Evolutionary conservation across 2,888 invertebrate genomes (phyloP).

Genomic region (Xylota segnis): DNA sequence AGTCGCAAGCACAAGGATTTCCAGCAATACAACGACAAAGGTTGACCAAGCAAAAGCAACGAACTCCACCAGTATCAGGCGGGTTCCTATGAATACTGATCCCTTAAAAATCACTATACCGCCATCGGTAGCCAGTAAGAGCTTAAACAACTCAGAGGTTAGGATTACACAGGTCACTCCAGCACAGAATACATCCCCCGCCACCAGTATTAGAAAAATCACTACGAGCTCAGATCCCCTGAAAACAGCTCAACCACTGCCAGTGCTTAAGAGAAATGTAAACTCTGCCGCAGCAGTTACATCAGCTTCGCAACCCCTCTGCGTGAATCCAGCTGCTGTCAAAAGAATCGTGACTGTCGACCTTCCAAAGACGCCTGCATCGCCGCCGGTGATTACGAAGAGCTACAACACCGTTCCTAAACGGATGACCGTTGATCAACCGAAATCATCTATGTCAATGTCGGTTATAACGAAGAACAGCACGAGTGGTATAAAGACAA

Average conservation of each 20-base stretch:
- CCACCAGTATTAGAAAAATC: slow-evolving; percentile 30
- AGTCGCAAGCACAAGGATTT: slow-evolving; percentile 3
- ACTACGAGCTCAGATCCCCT: background rate
- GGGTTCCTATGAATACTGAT: slow-evolving; percentile 21
- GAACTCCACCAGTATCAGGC: slow-evolving; percentile 39
- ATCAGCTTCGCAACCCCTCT: slow-evolving; percentile 14
- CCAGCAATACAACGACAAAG: background rate
- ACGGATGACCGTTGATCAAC: background rate
- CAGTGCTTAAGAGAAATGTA: slow-evolving; percentile 31
- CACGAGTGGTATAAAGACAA: background rate
- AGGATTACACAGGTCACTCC: slow-evolving; percentile 39
- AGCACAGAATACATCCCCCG: slow-evolving; percentile 16
- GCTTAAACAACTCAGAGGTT: slow-evolving; percentile 33
- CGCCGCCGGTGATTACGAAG: slow-evolving; percentile 55
- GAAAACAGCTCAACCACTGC: slow-evolving; percentile 31
- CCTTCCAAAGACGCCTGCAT: slow-evolving; percentile 46
- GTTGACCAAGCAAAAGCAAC: slow-evolving; percentile 16
- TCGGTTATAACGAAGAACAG: slow-evolving; percentile 56
- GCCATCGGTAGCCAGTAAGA: slow-evolving; percentile 7
- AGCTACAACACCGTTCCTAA: slow-evolving; percentile 9
- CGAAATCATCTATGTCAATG: slow-evolving; percentile 48
- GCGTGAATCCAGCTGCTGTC: slow-evolving; percentile 27
- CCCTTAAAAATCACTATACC: slow-evolving; percentile 22
- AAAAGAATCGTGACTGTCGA: slow-evolving; percentile 59
- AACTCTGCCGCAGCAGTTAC: slow-evolving; percentile 1